These are phyloP conservation scores for Drosophila persimilis DNA, from an alignment of 1,140 invertebrate genomes.

Conservation along the genomic window DNA sequence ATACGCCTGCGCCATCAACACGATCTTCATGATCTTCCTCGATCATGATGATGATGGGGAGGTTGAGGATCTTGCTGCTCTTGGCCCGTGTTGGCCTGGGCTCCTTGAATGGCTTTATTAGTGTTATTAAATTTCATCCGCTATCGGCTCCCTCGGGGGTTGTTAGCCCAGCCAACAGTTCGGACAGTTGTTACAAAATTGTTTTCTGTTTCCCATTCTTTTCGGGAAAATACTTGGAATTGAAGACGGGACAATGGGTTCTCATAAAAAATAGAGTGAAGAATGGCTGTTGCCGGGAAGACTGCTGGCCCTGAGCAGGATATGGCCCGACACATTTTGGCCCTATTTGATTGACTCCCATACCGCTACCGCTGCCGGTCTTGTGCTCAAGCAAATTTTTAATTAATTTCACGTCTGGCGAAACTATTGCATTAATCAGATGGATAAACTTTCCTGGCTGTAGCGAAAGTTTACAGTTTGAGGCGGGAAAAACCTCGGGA, in stretches of 20 bases:
- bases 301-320: conserved; percentile 20
- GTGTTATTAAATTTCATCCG: conserved; percentile 73
- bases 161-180: conserved; percentile 39
- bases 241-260: conserved; percentile 17
- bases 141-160: conserved; percentile 30
- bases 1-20: conserved; percentile 69
- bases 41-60: too few relatives aligned
- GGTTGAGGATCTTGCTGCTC: conserved; percentile 12
- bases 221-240: conserved; percentile 19
- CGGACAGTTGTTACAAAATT: conserved; percentile 51
- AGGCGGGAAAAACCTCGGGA: conserved; percentile 17
- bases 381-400: conserved; percentile 21
- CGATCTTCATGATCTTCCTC: neutral
- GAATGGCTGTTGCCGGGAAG: too few relatives aligned
- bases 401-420: conserved; percentile 66
- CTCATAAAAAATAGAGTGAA: conserved; percentile 13
- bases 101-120: conserved; percentile 68
- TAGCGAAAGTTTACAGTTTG: neutral
- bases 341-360: neutral
- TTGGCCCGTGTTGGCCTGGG: conserved; percentile 1
- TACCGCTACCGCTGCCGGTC: too few relatives aligned
- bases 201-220: conserved; percentile 22
- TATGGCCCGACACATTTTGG: conserved; percentile 10
- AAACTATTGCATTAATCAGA: conserved; percentile 79
- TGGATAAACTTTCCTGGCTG: conserved; percentile 44